These are phyloP conservation scores for Dicerorhinus sumatrensis DNA, from an alignment of 2,113 vertebrate genomes.

Conservation along the genomic window DNA sequence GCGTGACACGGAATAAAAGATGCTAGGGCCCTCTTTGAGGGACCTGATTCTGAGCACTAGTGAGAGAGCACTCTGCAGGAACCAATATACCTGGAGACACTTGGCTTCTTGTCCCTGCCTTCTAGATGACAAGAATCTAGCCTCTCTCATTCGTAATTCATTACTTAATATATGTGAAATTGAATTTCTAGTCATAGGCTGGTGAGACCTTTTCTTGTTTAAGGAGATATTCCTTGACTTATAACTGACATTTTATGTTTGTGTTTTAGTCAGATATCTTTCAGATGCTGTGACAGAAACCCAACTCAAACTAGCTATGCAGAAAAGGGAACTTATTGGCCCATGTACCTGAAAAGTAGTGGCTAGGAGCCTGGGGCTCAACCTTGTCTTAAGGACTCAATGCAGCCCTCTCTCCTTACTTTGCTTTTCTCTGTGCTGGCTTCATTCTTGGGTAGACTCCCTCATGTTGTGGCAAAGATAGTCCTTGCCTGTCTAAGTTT, in stretches of 20 bases:
- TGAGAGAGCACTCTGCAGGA: not conserved
- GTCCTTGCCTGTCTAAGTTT: not conserved
- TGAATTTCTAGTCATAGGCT: not conserved
- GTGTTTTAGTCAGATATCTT: constrained; percentile 18
- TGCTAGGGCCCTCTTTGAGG: not conserved
- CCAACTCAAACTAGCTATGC: not conserved
- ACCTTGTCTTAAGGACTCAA: not conserved
- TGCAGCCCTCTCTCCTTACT: not conserved
- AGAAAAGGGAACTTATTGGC: not conserved
- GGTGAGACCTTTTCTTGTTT: not conserved
- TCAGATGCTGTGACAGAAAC: not conserved
- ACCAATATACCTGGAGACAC: not conserved
- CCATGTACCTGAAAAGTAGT: not conserved
- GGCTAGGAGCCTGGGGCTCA: not conserved
- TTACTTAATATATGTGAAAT: not conserved
- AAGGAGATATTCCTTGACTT: constrained; percentile 38
- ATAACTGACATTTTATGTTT: not conserved
- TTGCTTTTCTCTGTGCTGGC: not conserved
- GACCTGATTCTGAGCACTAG: not conserved
- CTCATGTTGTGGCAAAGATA: not conserved
- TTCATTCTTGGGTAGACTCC: not conserved
- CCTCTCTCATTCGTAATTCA: not conserved
- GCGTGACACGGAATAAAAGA: not conserved
- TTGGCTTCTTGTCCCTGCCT: not conserved
- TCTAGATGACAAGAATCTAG: not conserved